These are phyloP conservation scores for Genyomyrus donnyi DNA, from an alignment of 2,113 vertebrate species.

Conservation along the genomic window DNA sequence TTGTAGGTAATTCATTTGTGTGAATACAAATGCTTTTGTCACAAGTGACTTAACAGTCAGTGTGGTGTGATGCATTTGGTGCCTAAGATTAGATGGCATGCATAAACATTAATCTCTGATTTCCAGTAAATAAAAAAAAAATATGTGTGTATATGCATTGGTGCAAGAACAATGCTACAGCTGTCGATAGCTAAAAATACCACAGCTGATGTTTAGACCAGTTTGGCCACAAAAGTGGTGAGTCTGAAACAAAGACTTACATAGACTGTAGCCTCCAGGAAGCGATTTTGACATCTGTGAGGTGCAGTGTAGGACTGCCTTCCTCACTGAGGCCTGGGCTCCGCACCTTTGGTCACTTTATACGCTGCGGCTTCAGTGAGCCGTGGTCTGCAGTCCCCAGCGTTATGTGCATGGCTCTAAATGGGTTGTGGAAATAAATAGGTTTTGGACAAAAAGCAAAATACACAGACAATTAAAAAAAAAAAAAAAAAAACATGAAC, in stretches of 20 bases:
- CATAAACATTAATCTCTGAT: not conserved
- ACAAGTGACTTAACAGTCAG: not conserved
- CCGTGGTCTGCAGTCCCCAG: constrained; percentile 12
- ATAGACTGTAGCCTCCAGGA: not conserved
- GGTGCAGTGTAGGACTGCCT: not conserved
- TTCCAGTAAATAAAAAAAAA: not conserved
- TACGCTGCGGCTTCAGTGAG: not conserved
- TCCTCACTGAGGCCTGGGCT: not conserved
- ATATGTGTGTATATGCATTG: not conserved
- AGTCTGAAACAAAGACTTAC: not conserved
- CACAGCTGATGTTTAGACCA: not conserved
- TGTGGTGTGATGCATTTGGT: too few species aligned
- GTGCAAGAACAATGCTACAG: not conserved
- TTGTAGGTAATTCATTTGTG: constrained; percentile 1
- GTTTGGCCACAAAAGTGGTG: not conserved
- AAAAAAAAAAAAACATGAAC: constrained; percentile 15
- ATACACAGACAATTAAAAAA: constrained; percentile 8
- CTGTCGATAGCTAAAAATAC: not conserved
- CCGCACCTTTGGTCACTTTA: not conserved
- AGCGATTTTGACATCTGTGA: not conserved
- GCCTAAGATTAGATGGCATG: not conserved
- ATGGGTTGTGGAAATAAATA: not conserved
- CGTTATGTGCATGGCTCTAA: not conserved
- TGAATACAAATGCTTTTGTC: not conserved
- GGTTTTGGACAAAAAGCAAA: constrained; percentile 30